A percentile compares a stretch with the other conserved stretches of the same genome.
These are phyloP conservation scores for Parnassius orleans DNA, from an alignment of 2,888 invertebrate genomes.

Conservation along the genomic window DNA sequence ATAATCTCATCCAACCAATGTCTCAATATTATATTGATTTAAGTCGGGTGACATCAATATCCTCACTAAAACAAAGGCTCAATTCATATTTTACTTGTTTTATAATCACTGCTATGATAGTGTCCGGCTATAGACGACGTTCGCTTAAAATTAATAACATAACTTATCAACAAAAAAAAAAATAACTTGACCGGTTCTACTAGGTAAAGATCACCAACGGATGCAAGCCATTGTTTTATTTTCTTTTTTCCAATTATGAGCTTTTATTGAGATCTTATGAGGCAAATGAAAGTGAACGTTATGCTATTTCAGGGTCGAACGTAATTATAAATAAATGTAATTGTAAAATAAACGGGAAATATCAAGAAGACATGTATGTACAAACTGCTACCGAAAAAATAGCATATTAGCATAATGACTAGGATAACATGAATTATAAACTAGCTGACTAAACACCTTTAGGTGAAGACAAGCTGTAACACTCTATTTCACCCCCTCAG, in stretches of 20 bases:
- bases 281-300: slow-evolving; percentile 11
- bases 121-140: neutral
- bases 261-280: neutral
- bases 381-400: no score
- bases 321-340: slow-evolving; percentile 2
- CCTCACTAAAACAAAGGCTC: no score
- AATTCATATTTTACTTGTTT: no score
- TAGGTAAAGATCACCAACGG: slow-evolving; percentile 7
- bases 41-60: neutral
- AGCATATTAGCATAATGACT: no score
- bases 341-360: neutral
- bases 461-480: no score
- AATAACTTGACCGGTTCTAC: slow-evolving; percentile 18
- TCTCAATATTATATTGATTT: neutral
- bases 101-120: neutral
- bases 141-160: neutral
- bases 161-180: slow-evolving; percentile 4
- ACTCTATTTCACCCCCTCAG: no score
- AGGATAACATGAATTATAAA: no score
- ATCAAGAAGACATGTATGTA: neutral
- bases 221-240: neutral
- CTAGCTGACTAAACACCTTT: no score
- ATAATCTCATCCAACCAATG: no score
- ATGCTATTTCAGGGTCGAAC: slow-evolving; percentile 17
- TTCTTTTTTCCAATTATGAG: neutral